Conservation (phyloP, 1,140 invertebrate genomes). For the Agrypnia vestita region DNA sequence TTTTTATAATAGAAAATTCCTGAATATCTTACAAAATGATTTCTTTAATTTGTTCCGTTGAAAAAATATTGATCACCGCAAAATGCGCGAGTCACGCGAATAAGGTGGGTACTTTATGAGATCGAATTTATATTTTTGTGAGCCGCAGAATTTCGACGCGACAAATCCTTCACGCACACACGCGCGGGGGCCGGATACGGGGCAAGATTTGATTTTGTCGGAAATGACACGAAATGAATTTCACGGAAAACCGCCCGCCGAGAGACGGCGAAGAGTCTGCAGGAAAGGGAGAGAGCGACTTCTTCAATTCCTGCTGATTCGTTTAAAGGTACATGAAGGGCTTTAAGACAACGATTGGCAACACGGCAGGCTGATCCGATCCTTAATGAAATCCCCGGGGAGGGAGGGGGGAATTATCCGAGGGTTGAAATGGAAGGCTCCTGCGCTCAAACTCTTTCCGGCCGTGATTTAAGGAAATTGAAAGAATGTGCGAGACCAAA, state of each 20-base stretch:
- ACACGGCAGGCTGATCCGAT: slow-evolving; percentile 38
- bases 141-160: too few species aligned
- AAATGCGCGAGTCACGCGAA: too few species aligned
- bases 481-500: slow-evolving; percentile 50
- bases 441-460: slow-evolving; percentile 42
- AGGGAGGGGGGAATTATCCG: slow-evolving; percentile 52
- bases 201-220: slow-evolving; percentile 33
- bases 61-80: too few species aligned
- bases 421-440: slow-evolving; percentile 44
- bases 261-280: background rate
- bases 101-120: too few species aligned
- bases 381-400: slow-evolving; percentile 54
- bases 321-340: slow-evolving; percentile 20
- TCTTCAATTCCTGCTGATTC: slow-evolving; percentile 9
- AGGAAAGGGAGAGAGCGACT: background rate
- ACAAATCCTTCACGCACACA: background rate
- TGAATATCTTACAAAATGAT: too few species aligned
- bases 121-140: too few species aligned
- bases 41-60: too few species aligned
- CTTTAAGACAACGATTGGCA: slow-evolving; percentile 37
- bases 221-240: slow-evolving; percentile 29
- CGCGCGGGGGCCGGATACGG: slow-evolving; percentile 1
- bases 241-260: background rate
- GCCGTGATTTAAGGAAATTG: slow-evolving; percentile 50
- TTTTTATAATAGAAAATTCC: too few species aligned